Conservation (phyloP, 2,888 invertebrate species). For the Hybos culiciformis region DNA sequence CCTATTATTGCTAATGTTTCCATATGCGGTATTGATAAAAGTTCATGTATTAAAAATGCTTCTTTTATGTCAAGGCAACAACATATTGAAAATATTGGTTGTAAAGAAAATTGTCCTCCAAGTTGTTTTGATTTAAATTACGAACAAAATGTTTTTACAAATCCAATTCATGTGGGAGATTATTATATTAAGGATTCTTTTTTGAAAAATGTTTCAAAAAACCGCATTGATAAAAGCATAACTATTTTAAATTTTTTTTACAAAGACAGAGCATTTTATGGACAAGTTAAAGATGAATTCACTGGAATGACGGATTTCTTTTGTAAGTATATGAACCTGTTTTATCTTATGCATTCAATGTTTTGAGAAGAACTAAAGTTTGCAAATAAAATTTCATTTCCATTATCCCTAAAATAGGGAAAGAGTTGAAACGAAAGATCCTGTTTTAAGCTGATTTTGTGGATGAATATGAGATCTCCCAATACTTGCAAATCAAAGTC, state of each 20-base stretch:
- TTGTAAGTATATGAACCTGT: too few species aligned
- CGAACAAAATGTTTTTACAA: slow-evolving; percentile 44
- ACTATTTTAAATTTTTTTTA: slow-evolving; percentile 58
- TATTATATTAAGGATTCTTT: slow-evolving; percentile 23
- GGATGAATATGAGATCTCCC: too few species aligned
- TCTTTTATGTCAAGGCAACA: not conserved
- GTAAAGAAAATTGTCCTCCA: slow-evolving; percentile 44
- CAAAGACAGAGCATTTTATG: slow-evolving; percentile 52
- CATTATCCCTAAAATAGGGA: too few species aligned
- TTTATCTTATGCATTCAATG: too few species aligned
- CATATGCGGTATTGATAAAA: not conserved
- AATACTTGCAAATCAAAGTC: too few species aligned
- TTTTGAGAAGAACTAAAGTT: too few species aligned
- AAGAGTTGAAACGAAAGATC: too few species aligned
- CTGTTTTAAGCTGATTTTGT: too few species aligned
- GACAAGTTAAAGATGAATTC: slow-evolving; percentile 60
- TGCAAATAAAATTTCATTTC: too few species aligned
- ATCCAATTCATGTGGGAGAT: slow-evolving; percentile 33
- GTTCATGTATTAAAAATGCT: not conserved
- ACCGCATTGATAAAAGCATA: slow-evolving; percentile 41
- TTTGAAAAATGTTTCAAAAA: slow-evolving; percentile 14
- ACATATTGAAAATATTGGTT: not conserved
- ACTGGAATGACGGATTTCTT: slow-evolving; percentile 73
- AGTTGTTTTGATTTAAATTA: slow-evolving; percentile 65
- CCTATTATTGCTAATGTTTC: not conserved